Base-by-base conservation (phyloP, 2,888 invertebrate species). In the Tipula helvola region DNA sequence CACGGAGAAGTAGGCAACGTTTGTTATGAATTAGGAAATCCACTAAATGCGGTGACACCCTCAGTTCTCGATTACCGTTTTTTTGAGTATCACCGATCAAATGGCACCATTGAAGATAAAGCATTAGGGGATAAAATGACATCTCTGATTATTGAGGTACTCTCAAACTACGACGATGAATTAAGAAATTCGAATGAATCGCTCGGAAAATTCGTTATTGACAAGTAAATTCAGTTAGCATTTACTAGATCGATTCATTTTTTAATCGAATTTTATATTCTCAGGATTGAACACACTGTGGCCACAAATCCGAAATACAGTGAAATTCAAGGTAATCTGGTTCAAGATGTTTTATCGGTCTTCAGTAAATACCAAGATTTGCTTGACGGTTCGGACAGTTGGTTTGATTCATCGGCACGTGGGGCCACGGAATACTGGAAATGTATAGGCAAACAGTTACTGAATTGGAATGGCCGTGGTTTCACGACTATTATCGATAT, bases 391-490 rank as follows among this genome's bases (percentile, higher is more conserved):
- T 92, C 95, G 88, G 93, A 93, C 92, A 90, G 93, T 90, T 92
- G 96, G 94, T 92, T 93, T 91, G 92, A 95, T 83, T 93, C 96
- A 85, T 96, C 96, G 0, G 92, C 95, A 0, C 91, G 91, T 87
- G 94, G 95, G 0, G 91, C 94, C 52, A 90, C 92, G 0, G 93
- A 95, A 88, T 95, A 94, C 89, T 92, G 94, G 93, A 91, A 92
- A 0, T 96, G 96, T 89, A 94, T 95, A 10, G 97, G 97, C 0
- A 94, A 96, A 89, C 91, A 92, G 16, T 90, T 95, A 88, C 91
- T 95, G 3, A 94, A 95, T 89, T 97, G 96, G 97, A 95, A 95
- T 88, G 93, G 94, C 86, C 93, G 92, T 87, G 96, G 96, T 1
- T 97, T 93, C 89, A 93, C 92, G 88, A 94, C 92, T 1, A 91